Base-by-base conservation (phyloP, 2,797 vertebrate genomes). In the Trichosurus vulpecula region DNA sequence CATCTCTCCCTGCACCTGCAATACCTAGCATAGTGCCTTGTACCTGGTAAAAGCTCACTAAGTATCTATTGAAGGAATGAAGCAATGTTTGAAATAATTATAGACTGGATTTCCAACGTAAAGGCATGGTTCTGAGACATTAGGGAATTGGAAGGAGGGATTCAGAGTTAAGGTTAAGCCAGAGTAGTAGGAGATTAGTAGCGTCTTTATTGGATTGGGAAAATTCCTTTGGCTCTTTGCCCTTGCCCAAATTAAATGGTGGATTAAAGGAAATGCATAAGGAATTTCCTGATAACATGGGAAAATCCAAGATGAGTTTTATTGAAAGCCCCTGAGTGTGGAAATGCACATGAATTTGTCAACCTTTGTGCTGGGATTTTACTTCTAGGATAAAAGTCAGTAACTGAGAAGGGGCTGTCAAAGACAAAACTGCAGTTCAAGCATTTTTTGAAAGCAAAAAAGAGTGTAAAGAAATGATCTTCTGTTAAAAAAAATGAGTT, bases 311-410 rank as follows among this genome's bases (percentile, higher is more conserved):
- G 95, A 52, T n/a, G 81, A 22, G 14, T 74, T 90, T 58, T 57
- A n/a, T 66, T 35, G 54, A 51, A 29, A 90, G 51, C 61, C 53
- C 0, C 19, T 6, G 27, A 74, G 3, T 5, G n/a, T 1, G 14
- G 57, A 41, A 52, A 19, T 55, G 53, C 95, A 93, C 58, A 11
- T 31, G 94, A 97, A 52, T 51, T 91, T 61, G 87, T 54, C 54
- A 47, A 94, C 74, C 87, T 97, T 97, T 97, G 93, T 95, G 53
- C 51, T 94, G 47, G 22, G 90, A 90, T 97, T 98, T 96, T 91
- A 54, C 61, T 92, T 97, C 96, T 96, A 94, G 96, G 94, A 51
- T 66, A 55, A 96, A 93, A 47, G n/a, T 53, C 52, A 91, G 87
- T 90, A 90, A 74, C 57, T 11, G 8, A 13, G 52, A 97, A 97